Conservation (phyloP, 2,113 vertebrate species). For the Gobius niger region DNA sequence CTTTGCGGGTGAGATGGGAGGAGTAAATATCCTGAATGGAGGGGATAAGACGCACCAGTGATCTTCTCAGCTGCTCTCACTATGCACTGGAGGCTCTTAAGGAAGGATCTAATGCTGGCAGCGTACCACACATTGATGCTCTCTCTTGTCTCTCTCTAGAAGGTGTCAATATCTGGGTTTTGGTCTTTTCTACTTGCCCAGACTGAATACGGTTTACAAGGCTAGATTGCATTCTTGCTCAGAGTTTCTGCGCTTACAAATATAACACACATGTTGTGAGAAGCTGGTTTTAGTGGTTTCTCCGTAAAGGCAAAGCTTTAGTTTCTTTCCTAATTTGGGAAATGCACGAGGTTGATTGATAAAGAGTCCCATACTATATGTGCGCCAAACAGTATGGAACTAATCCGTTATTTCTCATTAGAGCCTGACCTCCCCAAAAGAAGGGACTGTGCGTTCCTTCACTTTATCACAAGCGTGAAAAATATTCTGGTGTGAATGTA, state of each 20-base stretch:
- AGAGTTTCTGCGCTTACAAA: slow-evolving; percentile 2
- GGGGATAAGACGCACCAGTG: no score
- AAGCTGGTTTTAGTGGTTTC: slow-evolving; percentile 31
- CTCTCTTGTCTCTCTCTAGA: no score
- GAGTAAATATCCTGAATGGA: no score
- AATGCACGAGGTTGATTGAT: slow-evolving; percentile 46
- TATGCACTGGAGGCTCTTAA: no score
- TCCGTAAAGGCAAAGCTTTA: slow-evolving; percentile 32
- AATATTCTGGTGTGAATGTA: slow-evolving; percentile 60
- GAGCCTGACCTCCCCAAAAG: slow-evolving; percentile 53
- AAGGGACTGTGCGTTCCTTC: slow-evolving; percentile 54
- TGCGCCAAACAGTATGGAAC: slow-evolving; percentile 76
- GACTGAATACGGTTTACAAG: neutral
- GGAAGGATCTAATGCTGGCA: no score
- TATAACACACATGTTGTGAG: slow-evolving; percentile 28
- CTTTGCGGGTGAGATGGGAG: no score
- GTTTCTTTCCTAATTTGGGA: slow-evolving; percentile 42
- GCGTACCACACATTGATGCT: no score
- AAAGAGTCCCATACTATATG: slow-evolving; percentile 48
- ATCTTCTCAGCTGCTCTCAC: no score
- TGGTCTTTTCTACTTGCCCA: neutral
- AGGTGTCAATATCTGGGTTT: no score
- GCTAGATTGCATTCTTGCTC: neutral
- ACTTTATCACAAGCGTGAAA: slow-evolving; percentile 53
- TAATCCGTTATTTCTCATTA: slow-evolving; percentile 82